Conservation (phyloP, 2,797 vertebrate genomes). For the Neomorphus geoffroyi region DNA sequence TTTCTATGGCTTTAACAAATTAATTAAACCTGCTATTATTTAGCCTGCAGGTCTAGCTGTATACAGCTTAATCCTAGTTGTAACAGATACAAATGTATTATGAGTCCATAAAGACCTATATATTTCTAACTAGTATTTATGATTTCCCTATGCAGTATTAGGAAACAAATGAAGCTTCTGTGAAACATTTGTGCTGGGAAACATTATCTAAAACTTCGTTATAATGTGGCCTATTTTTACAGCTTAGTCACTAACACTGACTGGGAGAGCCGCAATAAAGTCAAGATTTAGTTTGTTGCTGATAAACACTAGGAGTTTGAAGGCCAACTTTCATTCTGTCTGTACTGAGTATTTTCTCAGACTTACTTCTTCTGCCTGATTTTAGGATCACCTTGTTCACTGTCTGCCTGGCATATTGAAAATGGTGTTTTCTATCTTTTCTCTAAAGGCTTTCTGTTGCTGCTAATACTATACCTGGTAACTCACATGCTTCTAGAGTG, state of each 20-base stretch:
- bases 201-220: constrained; percentile 8
- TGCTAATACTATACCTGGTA: background rate
- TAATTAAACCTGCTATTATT: constrained; percentile 49
- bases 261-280: background rate
- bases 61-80: background rate
- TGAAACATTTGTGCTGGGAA: constrained; percentile 13
- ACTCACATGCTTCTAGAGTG: background rate
- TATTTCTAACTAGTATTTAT: constrained; percentile 32
- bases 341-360: background rate
- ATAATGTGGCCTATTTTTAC: background rate
- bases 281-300: background rate
- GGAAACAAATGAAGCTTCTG: constrained; percentile 27
- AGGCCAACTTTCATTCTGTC: background rate
- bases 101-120: background rate
- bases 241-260: background rate
- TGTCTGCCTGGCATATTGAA: background rate
- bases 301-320: background rate
- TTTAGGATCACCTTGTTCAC: background rate
- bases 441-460: background rate
- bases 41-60: constrained; percentile 23
- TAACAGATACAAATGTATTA: constrained; percentile 33
- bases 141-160: constrained; percentile 3
- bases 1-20: constrained; percentile 11
- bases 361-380: background rate
- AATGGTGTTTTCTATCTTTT: background rate